A percentile compares a stretch with the other conserved stretches of the same genome.
phyloP scores from a whole-genome alignment of 2,888 invertebrate species.

The Yponomeuta evonymella region DNA sequence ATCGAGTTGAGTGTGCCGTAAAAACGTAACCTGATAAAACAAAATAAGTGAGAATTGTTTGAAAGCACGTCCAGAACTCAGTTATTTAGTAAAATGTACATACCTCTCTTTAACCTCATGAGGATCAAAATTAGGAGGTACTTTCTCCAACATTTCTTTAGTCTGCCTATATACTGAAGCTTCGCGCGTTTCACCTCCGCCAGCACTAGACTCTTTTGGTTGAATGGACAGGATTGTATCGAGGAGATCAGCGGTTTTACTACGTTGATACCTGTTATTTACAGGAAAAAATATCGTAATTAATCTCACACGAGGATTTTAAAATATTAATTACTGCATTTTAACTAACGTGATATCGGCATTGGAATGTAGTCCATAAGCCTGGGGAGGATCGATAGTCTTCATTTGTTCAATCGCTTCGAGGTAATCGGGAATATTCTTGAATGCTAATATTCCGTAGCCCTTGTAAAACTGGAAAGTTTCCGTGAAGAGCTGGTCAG shows the following conservation, averaged over 20 bases:
- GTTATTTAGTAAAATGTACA: not conserved
- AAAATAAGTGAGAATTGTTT: not conserved
- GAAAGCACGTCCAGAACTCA: not conserved
- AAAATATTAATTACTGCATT: not conserved
- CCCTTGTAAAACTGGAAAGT: slow-evolving; percentile 86
- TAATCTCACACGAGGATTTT: not conserved
- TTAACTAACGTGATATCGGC: slow-evolving; percentile 88
- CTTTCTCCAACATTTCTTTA: slow-evolving; percentile 86
- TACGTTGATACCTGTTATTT: slow-evolving; percentile 82
- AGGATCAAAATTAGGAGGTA: slow-evolving; percentile 85
- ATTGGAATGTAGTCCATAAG: slow-evolving; percentile 91
- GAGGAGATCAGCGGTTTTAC: slow-evolving; percentile 82
- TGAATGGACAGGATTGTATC: slow-evolving; percentile 90
- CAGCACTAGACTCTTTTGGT: slow-evolving; percentile 88
- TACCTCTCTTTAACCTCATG: slow-evolving; percentile 85
- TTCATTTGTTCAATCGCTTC: slow-evolving; percentile 84
- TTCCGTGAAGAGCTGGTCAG: slow-evolving; percentile 83
- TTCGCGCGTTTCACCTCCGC: slow-evolving; percentile 88
- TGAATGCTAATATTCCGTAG: slow-evolving; percentile 83
- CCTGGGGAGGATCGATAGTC: slow-evolving; percentile 88
- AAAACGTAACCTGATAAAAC: slow-evolving; percentile 67
- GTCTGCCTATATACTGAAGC: slow-evolving; percentile 81
- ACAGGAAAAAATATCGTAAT: not conserved
- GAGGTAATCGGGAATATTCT: slow-evolving; percentile 83
- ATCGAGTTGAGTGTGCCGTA: slow-evolving; percentile 84